These are phyloP conservation scores for Cuniculus paca DNA, from an alignment of 2,797 vertebrate genomes.

Conservation along the genomic window DNA sequence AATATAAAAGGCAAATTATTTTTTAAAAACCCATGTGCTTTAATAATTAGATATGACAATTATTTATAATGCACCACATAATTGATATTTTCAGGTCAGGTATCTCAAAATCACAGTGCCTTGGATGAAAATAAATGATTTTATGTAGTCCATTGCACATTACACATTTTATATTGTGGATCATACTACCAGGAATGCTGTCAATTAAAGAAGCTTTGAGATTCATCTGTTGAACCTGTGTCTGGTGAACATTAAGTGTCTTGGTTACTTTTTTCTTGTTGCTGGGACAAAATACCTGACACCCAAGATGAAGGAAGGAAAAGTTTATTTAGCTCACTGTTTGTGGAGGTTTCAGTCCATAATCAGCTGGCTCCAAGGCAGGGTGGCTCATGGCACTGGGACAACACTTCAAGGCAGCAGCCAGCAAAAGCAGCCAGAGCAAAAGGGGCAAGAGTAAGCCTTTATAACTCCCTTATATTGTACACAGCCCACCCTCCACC, in stretches of 20 bases:
- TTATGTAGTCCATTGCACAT: background rate
- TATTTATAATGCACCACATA: background rate
- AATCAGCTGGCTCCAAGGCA: too few species aligned
- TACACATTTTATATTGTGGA: background rate
- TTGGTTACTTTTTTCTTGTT: too few species aligned
- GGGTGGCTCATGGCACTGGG: too few species aligned
- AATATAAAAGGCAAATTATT: background rate
- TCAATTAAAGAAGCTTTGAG: background rate
- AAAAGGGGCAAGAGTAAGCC: too few species aligned
- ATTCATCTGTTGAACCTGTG: background rate
- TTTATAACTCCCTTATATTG: too few species aligned
- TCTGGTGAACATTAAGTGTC: background rate
- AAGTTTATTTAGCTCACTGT: too few species aligned
- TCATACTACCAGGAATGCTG: background rate
- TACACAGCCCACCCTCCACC: too few species aligned
- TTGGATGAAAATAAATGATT: conserved; percentile 4
- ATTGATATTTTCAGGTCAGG: background rate
- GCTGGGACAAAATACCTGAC: too few species aligned
- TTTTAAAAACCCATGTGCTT: background rate
- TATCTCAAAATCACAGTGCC: background rate
- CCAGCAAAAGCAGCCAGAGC: too few species aligned
- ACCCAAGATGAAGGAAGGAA: too few species aligned
- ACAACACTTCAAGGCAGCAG: too few species aligned
- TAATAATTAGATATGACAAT: conserved; percentile 23
- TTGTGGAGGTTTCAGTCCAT: too few species aligned